A percentile compares a stretch with the other conserved stretches of the same genome.
phyloP scores from a whole-genome alignment of 1,140 invertebrate genomes.

The Asbolus verrucosus region DNA sequence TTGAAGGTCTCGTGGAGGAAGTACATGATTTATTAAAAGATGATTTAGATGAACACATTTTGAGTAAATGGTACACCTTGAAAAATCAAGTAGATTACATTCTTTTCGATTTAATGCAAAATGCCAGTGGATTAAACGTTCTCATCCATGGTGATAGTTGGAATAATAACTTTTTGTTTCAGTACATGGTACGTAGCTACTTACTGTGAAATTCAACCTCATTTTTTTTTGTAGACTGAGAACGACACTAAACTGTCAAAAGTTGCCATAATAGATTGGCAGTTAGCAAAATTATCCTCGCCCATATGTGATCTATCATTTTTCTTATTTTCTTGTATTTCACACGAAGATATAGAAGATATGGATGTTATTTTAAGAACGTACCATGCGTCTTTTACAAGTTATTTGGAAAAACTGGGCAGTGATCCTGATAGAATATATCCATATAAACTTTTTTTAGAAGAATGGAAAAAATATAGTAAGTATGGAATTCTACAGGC shows the following conservation, averaged over 20 bases:
- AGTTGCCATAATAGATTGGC: conserved; percentile 4
- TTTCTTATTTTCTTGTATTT: conserved; percentile 1
- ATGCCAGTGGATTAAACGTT: conserved; percentile 63
- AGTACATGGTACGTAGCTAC: conserved; percentile 55
- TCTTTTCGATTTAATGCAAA: background rate
- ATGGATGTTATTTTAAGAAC: background rate
- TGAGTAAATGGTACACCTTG: conserved; percentile 1
- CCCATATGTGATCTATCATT: background rate
- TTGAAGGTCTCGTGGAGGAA: background rate
- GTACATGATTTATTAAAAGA: background rate
- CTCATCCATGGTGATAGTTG: conserved; percentile 70
- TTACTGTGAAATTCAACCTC: background rate
- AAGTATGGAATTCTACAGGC: background rate
- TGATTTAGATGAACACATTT: background rate
- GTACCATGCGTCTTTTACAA: background rate
- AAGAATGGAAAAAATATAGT: conserved; percentile 7
- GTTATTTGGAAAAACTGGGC: background rate
- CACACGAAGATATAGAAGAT: conserved; percentile 7
- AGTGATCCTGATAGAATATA: background rate
- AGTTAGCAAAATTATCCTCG: background rate
- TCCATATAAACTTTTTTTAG: background rate
- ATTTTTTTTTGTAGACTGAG: conserved; percentile 3
- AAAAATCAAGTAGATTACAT: too few species aligned
- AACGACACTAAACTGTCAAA: background rate
- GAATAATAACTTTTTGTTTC: conserved; percentile 69